Percentiles rank a stretch among this genome's conserved stretches.
phyloP scores from a whole-genome alignment of 2,888 invertebrate genomes.

The Dasypolia templi region DNA sequence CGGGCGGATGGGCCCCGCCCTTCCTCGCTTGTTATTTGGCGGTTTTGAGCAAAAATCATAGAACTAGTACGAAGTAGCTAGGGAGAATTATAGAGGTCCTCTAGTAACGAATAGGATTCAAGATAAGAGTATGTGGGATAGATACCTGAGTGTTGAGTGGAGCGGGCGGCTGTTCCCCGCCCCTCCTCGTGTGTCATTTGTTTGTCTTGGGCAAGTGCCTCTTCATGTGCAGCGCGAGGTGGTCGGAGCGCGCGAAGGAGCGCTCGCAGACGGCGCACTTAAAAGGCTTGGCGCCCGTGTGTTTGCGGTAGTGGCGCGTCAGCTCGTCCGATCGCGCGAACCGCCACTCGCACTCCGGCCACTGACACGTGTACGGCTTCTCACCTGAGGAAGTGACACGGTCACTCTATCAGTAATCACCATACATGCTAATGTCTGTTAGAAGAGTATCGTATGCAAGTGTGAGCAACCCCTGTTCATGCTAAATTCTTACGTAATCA shows the following conservation, averaged over 20 bases:
- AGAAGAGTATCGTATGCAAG: not conserved
- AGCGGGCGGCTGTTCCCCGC: slow-evolving; percentile 85
- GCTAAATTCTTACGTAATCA: not conserved
- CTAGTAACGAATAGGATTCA: not conserved
- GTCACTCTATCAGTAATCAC: slow-evolving; percentile 19
- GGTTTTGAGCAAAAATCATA: slow-evolving; percentile 93
- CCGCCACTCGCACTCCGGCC: slow-evolving; percentile 99
- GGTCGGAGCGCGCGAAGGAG: slow-evolving; percentile 98
- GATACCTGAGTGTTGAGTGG: slow-evolving; percentile 82
- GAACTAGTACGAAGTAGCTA: not conserved
- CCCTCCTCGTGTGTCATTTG: slow-evolving; percentile 91
- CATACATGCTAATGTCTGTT: slow-evolving; percentile 5
- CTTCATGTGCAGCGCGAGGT: slow-evolving; percentile 99
- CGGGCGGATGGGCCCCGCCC: slow-evolving; percentile 86
- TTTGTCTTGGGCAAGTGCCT: slow-evolving; percentile 97
- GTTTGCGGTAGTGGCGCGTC: slow-evolving; percentile 98
- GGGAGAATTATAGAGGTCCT: not conserved
- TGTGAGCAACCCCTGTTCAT: not conserved
- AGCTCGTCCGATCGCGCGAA: slow-evolving; percentile 99
- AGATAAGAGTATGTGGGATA: not conserved
- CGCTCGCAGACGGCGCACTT: slow-evolving; percentile 98
- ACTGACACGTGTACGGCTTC: slow-evolving; percentile 99
- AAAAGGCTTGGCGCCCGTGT: slow-evolving; percentile 99
- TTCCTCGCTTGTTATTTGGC: slow-evolving; percentile 91
- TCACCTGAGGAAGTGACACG: slow-evolving; percentile 92